Evolutionary conservation across 2,113 vertebrate species (phyloP).

Genomic region (Dendrocopos noguchii): DNA sequence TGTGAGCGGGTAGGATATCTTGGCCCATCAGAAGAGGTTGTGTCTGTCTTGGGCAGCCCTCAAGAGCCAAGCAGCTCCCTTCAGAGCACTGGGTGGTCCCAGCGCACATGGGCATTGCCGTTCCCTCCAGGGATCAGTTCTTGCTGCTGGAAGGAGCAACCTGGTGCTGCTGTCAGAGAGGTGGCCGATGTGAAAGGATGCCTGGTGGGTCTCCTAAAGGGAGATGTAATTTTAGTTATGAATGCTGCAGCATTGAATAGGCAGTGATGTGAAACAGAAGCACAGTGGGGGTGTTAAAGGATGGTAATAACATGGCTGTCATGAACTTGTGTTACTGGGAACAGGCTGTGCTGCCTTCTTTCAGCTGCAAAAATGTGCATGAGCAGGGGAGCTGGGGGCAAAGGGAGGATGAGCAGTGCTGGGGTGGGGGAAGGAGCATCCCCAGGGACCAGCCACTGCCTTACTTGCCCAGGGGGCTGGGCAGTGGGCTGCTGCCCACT

Average conservation of each 20-base stretch:
- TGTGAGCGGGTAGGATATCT: not conserved
- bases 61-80: fast-evolving
- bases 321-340: slow-evolving; percentile 44
- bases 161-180: not conserved
- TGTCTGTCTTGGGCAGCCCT: not conserved
- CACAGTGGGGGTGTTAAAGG: slow-evolving; percentile 64
- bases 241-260: slow-evolving; percentile 16
- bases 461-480: not conserved
- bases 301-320: slow-evolving; percentile 70
- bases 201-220: not conserved
- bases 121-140: fast-evolving
- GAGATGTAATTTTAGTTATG: slow-evolving; percentile 46
- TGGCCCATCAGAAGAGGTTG: not conserved
- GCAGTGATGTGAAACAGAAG: slow-evolving; percentile 49
- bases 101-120: fast-evolving
- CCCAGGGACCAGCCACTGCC: not conserved
- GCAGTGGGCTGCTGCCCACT: not conserved
- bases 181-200: not conserved
- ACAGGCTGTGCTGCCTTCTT: slow-evolving; percentile 57
- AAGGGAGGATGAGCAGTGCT: not conserved
- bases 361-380: not conserved
- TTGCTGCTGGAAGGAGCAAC: not conserved
- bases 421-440: not conserved
- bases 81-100: not conserved
- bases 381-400: not conserved